These are phyloP conservation scores for Haemorhous mexicanus DNA, from an alignment of 2,113 vertebrate species.

Conservation along the genomic window DNA sequence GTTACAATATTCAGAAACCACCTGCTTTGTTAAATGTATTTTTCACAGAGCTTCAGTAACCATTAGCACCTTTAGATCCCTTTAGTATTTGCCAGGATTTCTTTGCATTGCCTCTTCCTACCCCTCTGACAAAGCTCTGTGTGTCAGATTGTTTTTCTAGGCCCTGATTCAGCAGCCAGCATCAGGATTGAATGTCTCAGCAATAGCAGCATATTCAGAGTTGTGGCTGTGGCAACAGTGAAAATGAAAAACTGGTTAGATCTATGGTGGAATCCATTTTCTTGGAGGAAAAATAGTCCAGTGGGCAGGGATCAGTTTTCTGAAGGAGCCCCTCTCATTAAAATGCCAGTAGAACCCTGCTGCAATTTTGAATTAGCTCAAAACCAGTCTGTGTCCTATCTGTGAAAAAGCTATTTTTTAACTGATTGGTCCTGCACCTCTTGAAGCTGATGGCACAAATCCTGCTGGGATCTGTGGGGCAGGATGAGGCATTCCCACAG, in stretches of 20 bases:
- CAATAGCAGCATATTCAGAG: not conserved
- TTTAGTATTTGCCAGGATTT: not conserved
- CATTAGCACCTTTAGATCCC: not conserved
- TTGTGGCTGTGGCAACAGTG: not conserved
- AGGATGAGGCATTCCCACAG: not conserved
- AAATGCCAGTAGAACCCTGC: not conserved
- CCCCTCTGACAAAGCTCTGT: not conserved
- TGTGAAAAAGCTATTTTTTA: not conserved
- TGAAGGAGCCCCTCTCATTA: not conserved
- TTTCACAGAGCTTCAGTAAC: not conserved
- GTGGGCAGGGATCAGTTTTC: not conserved
- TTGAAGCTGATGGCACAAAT: not conserved
- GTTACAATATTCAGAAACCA: not conserved
- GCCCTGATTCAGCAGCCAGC: not conserved
- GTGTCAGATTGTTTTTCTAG: not conserved
- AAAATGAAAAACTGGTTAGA: not conserved
- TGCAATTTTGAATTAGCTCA: not conserved
- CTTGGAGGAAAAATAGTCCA: not conserved
- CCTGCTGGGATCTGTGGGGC: not conserved
- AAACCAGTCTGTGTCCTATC: not conserved
- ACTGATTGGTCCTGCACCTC: rapidly evolving
- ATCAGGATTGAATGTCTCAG: not conserved
- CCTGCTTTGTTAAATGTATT: not conserved
- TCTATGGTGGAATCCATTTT: not conserved
- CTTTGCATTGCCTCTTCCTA: not conserved